phyloP scores from a whole-genome alignment of 2,797 vertebrate genomes.

The Phataginus tricuspis region DNA sequence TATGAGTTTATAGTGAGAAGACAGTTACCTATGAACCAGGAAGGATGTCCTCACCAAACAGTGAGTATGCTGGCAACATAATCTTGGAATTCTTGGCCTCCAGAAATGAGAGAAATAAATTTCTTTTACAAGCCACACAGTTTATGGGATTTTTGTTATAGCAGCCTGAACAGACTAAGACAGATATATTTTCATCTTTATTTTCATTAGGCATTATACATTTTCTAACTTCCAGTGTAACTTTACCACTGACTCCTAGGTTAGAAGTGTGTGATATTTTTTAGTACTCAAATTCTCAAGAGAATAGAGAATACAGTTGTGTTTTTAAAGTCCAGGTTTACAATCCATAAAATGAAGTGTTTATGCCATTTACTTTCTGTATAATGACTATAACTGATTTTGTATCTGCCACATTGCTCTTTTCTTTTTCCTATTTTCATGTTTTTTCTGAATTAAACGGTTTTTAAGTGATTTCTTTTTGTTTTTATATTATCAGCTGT shows the following conservation, averaged over 20 bases:
- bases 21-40: neutral
- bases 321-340: neutral
- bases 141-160: neutral
- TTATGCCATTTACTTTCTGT: neutral
- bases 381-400: neutral
- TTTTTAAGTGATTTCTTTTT: neutral
- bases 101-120: neutral
- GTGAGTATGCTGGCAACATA: no score
- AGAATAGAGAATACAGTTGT: neutral
- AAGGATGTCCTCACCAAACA: neutral
- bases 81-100: neutral
- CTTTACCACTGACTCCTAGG: neutral
- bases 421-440: neutral
- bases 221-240: neutral
- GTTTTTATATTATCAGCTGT: neutral
- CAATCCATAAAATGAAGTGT: neutral
- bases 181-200: neutral
- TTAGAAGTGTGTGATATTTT: neutral
- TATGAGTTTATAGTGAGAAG: neutral
- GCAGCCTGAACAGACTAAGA: neutral
- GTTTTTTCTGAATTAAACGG: neutral
- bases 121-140: neutral
- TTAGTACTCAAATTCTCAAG: neutral
- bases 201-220: neutral
- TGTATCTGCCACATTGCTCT: neutral